phyloP scores from a whole-genome alignment of 2,113 vertebrate genomes.

The Syrrhaptes paradoxus region DNA sequence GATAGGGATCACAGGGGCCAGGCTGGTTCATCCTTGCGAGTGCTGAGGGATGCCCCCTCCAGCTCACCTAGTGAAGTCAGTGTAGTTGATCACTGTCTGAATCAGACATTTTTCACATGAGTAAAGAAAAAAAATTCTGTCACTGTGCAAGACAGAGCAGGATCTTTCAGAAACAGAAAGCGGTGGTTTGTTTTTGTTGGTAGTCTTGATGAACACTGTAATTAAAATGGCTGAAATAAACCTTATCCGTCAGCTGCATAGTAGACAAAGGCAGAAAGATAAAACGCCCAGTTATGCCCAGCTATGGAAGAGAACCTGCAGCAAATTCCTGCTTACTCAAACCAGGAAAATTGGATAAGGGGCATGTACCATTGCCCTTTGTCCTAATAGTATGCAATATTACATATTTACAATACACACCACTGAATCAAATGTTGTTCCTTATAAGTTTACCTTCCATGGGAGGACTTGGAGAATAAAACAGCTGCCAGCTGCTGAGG shows the following conservation, averaged over 20 bases:
- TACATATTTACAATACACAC: not conserved
- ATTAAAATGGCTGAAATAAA: not conserved
- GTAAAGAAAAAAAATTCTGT: not conserved
- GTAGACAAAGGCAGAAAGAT: not conserved
- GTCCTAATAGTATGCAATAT: not conserved
- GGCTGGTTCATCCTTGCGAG: fast-evolving
- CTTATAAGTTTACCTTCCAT: not conserved
- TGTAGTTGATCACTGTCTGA: not conserved
- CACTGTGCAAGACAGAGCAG: not conserved
- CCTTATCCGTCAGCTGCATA: not conserved
- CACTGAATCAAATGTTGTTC: not conserved
- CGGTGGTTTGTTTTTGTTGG: not conserved
- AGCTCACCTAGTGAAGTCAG: not conserved
- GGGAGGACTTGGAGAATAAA: not conserved
- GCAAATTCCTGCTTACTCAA: not conserved
- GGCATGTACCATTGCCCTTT: not conserved
- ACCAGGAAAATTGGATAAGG: not conserved
- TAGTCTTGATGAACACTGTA: not conserved
- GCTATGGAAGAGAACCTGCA: not conserved
- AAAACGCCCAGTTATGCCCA: not conserved
- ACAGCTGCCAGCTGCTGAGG: not conserved
- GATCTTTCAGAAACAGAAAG: not conserved
- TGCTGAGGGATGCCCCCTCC: not conserved
- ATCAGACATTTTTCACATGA: not conserved
- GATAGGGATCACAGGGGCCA: fast-evolving